Evolutionary conservation across 37 sponge, comb jelly and placozoan species (phyloP).

Genomic region (Oopsacas minuta): DNA sequence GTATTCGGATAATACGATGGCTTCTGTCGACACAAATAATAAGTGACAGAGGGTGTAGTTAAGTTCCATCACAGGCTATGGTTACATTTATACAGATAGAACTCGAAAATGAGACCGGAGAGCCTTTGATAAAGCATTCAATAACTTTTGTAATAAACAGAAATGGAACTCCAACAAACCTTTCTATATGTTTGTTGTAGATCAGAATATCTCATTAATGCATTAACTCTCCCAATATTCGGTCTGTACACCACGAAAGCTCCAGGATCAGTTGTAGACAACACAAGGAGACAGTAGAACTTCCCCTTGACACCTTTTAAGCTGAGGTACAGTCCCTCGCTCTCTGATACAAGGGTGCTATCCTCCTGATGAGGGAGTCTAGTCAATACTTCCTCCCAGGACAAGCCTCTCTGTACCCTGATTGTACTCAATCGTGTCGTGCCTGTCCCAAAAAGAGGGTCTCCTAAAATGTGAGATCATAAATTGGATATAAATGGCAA

Average conservation of each 20-base stretch:
- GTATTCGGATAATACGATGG: too few species aligned
- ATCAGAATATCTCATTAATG: conserved; percentile 1
- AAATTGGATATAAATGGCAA: background rate
- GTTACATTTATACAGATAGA: too few species aligned
- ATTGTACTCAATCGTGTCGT: background rate
- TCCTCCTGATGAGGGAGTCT: background rate
- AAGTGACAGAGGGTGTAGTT: too few species aligned
- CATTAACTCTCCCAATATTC: conserved; percentile 5
- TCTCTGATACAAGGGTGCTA: background rate
- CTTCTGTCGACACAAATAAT: too few species aligned
- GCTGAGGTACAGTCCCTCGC: background rate
- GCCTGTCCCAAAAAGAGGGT: background rate
- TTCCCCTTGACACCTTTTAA: background rate
- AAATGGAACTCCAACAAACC: too few species aligned
- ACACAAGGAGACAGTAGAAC: background rate
- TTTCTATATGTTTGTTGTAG: conserved; percentile 7
- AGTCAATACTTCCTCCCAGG: background rate
- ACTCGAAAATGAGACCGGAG: too few species aligned
- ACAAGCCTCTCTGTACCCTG: background rate
- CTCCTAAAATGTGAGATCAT: background rate
- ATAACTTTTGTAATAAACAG: too few species aligned
- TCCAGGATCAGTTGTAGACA: background rate
- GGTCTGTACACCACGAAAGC: background rate
- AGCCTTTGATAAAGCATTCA: too few species aligned
- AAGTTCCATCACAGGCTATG: too few species aligned